Conservation (phyloP, 2,113 vertebrate genomes). For the Saccopteryx leptura region DNA sequence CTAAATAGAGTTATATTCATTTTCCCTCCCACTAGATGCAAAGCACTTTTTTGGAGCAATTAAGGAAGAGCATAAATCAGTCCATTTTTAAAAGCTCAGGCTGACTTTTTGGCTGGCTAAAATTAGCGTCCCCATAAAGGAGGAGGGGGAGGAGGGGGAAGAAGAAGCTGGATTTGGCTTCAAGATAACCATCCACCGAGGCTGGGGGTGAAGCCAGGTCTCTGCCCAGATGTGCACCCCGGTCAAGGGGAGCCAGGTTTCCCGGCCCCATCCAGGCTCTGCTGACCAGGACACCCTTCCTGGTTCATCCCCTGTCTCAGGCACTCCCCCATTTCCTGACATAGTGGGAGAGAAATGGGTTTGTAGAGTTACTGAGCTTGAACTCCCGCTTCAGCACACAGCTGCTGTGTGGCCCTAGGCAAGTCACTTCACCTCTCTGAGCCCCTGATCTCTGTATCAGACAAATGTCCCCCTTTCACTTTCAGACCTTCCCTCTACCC, state of each 20-base stretch:
- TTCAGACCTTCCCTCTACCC: too few relatives aligned
- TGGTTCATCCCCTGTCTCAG: background rate
- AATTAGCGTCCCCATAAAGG: constrained; percentile 72
- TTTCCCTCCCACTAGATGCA: constrained; percentile 58
- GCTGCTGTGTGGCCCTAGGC: background rate
- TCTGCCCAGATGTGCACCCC: background rate
- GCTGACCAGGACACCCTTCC: background rate
- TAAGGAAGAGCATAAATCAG: constrained; percentile 85
- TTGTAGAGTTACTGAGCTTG: background rate
- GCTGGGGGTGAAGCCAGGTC: background rate
- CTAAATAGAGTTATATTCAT: constrained; percentile 70
- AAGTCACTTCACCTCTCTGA: background rate
- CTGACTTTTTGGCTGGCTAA: constrained; percentile 81
- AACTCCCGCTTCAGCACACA: fast-evolving
- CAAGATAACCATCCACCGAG: background rate
- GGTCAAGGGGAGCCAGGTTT: background rate
- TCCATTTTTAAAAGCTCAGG: constrained; percentile 78
- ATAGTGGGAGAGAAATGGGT: fast-evolving
- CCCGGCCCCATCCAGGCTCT: background rate
- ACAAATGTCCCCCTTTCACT: background rate
- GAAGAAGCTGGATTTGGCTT: constrained; percentile 34
- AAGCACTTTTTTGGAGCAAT: constrained; percentile 81
- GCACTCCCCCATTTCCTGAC: background rate
- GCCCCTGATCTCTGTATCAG: background rate
- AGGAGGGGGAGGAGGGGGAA: background rate